Conservation (phyloP, 2,113 vertebrate species). For the Phyllopteryx taeniolatus region DNA sequence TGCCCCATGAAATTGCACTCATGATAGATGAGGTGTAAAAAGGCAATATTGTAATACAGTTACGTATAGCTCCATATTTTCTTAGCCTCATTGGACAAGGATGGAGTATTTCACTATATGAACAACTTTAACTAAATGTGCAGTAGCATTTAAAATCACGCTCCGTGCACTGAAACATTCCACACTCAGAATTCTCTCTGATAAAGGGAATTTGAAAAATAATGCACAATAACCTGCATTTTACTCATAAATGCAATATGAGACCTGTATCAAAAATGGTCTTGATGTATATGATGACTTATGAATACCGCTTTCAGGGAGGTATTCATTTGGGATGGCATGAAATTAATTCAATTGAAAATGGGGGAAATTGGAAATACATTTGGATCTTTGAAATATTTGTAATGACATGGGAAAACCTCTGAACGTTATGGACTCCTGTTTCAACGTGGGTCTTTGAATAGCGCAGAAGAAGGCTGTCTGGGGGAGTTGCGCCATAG, state of each 20-base stretch:
- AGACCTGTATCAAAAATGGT: not conserved
- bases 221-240: not conserved
- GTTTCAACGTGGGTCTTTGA: too few species aligned
- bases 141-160: not conserved
- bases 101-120: slow-evolving; percentile 8
- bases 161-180: not conserved
- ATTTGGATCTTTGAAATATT: too few species aligned
- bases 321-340: too few species aligned
- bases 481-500: too few species aligned
- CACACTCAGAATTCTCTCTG: not conserved
- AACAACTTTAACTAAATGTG: not conserved
- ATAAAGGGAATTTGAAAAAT: not conserved
- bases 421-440: too few species aligned
- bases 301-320: too few species aligned
- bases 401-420: too few species aligned
- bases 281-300: too few species aligned
- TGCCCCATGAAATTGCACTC: slow-evolving; percentile 85
- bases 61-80: slow-evolving; percentile 55
- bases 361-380: too few species aligned
- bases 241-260: too few species aligned
- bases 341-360: too few species aligned
- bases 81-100: slow-evolving; percentile 29
- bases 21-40: slow-evolving; percentile 89
- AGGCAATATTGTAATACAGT: slow-evolving; percentile 93
- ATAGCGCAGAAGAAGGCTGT: too few species aligned